Conservation (phyloP, 2,797 vertebrate genomes). For the Crocodylus rhombifer region DNA sequence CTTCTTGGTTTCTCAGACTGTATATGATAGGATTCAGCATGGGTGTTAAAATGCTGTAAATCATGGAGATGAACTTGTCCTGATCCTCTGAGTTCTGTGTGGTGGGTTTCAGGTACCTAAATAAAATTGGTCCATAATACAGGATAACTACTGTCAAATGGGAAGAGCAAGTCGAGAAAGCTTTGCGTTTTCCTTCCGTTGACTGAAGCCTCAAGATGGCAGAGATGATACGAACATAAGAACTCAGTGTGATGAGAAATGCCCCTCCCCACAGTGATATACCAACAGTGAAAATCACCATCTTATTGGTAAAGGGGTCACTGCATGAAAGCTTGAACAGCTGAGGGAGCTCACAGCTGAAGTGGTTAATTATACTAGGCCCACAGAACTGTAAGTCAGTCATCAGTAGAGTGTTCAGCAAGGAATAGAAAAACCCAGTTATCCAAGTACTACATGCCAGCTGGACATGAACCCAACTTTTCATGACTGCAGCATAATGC, state of each 20-base stretch:
- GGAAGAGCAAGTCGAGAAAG: too few relatives aligned
- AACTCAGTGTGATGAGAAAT: conserved; percentile 36
- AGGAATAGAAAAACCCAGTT: background rate
- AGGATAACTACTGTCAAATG: too few relatives aligned
- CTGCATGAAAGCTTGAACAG: conserved; percentile 48
- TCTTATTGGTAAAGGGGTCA: conserved; percentile 20
- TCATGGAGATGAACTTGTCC: too few relatives aligned
- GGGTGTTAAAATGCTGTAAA: too few relatives aligned
- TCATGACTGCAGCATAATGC: conserved; percentile 23
- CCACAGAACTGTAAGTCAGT: conserved; percentile 4
- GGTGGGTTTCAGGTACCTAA: too few relatives aligned
- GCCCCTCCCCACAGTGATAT: background rate
- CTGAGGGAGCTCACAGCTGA: conserved; percentile 48
- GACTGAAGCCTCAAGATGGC: background rate
- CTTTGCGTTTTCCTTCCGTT: too few relatives aligned
- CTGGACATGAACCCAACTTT: conserved; percentile 12
- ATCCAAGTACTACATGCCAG: background rate
- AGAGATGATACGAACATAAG: conserved; percentile 33
- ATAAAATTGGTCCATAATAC: too few relatives aligned
- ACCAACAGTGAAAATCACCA: background rate
- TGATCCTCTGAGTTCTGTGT: too few relatives aligned
- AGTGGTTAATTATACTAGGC: conserved; percentile 29
- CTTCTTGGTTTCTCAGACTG: too few relatives aligned
- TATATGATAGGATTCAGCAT: too few relatives aligned
- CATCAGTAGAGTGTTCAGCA: conserved; percentile 20